phyloP scores from a whole-genome alignment of 2,797 vertebrate genomes.

The Mormyrops boulengeri region DNA sequence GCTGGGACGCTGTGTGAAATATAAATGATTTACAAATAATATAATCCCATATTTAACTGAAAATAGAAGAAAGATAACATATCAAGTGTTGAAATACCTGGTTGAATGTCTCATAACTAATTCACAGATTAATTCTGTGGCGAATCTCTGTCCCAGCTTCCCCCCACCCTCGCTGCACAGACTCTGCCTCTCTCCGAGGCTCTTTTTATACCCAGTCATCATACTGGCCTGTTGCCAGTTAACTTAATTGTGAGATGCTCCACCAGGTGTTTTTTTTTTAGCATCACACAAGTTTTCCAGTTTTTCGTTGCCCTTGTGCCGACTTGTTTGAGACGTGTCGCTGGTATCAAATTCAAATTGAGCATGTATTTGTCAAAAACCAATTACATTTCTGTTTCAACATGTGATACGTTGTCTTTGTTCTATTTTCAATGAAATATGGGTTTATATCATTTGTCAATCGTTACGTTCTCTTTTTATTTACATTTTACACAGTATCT shows the following conservation, averaged over 20 bases:
- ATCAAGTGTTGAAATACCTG: not conserved
- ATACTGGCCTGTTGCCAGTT: not conserved
- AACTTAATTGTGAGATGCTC: not conserved
- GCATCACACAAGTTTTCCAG: not conserved
- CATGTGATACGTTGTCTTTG: not conserved
- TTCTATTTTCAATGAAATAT: not conserved
- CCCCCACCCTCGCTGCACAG: not conserved
- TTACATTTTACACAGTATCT: not conserved
- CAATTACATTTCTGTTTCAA: not conserved
- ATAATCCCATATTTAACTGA: not conserved
- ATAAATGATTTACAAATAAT: not conserved
- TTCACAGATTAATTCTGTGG: not conserved
- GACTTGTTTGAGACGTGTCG: not conserved
- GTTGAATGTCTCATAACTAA: not conserved
- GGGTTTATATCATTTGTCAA: not conserved
- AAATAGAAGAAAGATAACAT: not conserved
- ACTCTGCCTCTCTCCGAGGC: not conserved
- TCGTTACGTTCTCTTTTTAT: not conserved
- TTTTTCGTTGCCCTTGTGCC: not conserved
- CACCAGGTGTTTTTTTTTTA: not conserved
- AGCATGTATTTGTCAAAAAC: not conserved
- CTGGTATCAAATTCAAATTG: not conserved
- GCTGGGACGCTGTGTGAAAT: not conserved
- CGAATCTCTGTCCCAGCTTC: not conserved
- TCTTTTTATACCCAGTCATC: not conserved